These are phyloP conservation scores for Puntigrus tetrazona DNA, from an alignment of 2,113 vertebrate species.

Conservation along the genomic window DNA sequence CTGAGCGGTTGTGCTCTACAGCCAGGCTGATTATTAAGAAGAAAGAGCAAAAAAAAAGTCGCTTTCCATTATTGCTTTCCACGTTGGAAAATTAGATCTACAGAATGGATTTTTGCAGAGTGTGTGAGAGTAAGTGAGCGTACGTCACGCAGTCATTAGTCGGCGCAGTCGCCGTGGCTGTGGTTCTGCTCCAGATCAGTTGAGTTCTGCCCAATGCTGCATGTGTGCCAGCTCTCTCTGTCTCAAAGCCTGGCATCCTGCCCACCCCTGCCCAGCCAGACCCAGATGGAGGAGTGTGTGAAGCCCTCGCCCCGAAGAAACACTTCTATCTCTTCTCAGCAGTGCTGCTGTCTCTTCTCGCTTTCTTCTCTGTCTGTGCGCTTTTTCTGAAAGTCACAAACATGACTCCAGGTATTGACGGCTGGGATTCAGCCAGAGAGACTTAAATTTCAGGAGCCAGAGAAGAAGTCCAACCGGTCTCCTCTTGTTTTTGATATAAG, in stretches of 20 bases:
- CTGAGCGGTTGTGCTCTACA: neutral
- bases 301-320: constrained; percentile 68
- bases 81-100: constrained; percentile 31
- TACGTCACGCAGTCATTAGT: constrained; percentile 72
- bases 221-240: constrained; percentile 68
- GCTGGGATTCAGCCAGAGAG: constrained; percentile 24
- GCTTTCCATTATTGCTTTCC: constrained; percentile 12
- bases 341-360: constrained; percentile 46
- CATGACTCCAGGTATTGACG: constrained; percentile 40
- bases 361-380: constrained; percentile 35
- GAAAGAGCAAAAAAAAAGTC: constrained; percentile 27
- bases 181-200: constrained; percentile 76
- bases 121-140: constrained; percentile 51
- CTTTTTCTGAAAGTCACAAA: constrained; percentile 48
- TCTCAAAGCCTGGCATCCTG: constrained; percentile 69
- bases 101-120: constrained; percentile 14
- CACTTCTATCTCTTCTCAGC: constrained; percentile 64
- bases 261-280: constrained; percentile 65
- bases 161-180: constrained; percentile 72
- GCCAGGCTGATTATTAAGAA: constrained; percentile 2
- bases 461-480: constrained; percentile 13
- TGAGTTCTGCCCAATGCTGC: constrained; percentile 60
- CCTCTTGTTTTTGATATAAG: constrained; percentile 5
- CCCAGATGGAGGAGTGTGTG: constrained; percentile 67
- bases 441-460: neutral